These are phyloP conservation scores for Drosophila fungiperda DNA, from an alignment of 2,888 invertebrate species.

Conservation along the genomic window DNA sequence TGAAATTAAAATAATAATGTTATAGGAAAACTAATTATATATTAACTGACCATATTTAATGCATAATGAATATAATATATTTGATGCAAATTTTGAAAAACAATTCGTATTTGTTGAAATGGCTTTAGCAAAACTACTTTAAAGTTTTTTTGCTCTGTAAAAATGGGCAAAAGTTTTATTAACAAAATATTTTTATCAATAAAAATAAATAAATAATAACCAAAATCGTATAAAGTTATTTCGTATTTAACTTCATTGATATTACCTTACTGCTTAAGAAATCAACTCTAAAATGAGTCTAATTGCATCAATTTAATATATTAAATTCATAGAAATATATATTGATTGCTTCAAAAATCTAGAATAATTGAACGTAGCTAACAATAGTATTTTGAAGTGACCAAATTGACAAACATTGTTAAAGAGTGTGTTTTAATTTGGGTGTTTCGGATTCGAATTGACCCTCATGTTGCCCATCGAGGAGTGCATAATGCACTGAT, in stretches of 20 bases:
- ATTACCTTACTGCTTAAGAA: background rate
- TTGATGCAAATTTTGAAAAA: background rate
- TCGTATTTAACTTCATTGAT: background rate
- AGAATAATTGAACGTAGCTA: background rate
- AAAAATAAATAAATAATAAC: background rate
- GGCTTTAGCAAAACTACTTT: background rate
- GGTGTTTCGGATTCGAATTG: conserved; percentile 32
- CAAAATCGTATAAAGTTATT: background rate
- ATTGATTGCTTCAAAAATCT: background rate
- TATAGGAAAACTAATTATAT: background rate
- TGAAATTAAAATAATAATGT: background rate
- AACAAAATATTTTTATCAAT: background rate
- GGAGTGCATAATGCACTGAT: conserved; percentile 33
- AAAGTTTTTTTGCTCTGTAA: background rate
- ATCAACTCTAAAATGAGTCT: too few species aligned
- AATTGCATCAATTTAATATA: background rate
- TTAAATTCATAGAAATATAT: background rate
- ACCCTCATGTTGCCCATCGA: conserved; percentile 46
- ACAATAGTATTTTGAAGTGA: background rate
- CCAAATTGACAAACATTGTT: background rate
- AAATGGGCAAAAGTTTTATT: background rate
- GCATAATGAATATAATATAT: background rate
- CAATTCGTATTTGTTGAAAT: background rate
- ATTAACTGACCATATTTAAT: background rate
- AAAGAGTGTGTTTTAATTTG: conserved; percentile 8